These are phyloP conservation scores for honey bee (Apis mellifera) DNA, from an alignment of 1,140 invertebrate species.

Conservation along the genomic window DNA sequence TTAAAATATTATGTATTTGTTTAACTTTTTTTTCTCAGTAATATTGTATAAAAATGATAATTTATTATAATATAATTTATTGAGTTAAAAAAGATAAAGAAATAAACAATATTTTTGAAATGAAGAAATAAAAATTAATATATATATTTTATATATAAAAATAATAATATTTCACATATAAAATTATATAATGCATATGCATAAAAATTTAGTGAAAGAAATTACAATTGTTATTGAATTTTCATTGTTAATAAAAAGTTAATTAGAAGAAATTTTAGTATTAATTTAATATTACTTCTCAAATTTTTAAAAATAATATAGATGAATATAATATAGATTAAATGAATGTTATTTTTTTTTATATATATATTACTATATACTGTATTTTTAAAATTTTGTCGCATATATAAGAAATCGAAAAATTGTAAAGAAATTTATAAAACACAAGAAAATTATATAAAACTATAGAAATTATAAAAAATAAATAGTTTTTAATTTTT, in stretches of 20 bases:
- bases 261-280: conserved; percentile 23
- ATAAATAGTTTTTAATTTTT: not conserved
- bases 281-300: not conserved
- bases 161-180: too few relatives aligned
- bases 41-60: too few relatives aligned
- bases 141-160: not conserved
- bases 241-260: too few relatives aligned
- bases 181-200: too few relatives aligned
- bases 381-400: not conserved
- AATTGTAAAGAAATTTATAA: not conserved
- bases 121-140: not conserved
- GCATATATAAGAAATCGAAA: not conserved
- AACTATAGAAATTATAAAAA: not conserved
- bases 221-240: not conserved
- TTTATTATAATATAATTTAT: too few relatives aligned
- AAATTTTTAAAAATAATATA: not conserved
- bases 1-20: too few relatives aligned
- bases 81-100: too few relatives aligned
- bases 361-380: not conserved
- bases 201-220: not conserved
- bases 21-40: too few relatives aligned
- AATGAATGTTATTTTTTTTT: not conserved
- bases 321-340: not conserved
- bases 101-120: not conserved
- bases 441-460: not conserved